Evolutionary conservation across 2,888 invertebrate species (phyloP).

Genomic region (Ypsolopha sequella): DNA sequence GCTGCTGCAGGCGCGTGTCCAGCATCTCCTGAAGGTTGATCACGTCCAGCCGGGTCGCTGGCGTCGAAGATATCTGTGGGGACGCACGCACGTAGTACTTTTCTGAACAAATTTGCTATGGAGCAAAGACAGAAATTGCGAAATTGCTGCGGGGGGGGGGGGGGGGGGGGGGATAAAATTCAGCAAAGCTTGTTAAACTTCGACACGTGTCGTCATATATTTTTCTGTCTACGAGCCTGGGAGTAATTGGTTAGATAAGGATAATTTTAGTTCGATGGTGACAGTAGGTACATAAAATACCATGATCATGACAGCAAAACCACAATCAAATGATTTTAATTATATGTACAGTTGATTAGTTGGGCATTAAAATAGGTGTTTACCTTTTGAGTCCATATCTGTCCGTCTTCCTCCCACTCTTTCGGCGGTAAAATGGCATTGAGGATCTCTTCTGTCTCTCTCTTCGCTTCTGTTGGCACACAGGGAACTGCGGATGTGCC

Average conservation of each 20-base stretch:
- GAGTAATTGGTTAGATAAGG: too few species aligned
- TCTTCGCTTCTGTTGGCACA: slow-evolving; percentile 73
- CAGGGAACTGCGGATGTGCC: slow-evolving; percentile 65
- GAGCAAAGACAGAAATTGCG: too few species aligned
- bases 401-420: slow-evolving; percentile 95
- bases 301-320: background rate
- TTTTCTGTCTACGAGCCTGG: too few species aligned
- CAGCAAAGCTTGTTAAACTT: too few species aligned
- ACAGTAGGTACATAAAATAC: too few species aligned
- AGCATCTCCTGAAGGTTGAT: slow-evolving; percentile 96
- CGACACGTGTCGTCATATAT: too few species aligned
- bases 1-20: slow-evolving; percentile 88
- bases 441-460: slow-evolving; percentile 92
- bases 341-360: too few species aligned
- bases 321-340: background rate
- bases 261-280: too few species aligned
- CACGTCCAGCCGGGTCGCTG: slow-evolving; percentile 95
- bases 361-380: background rate
- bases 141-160: too few species aligned
- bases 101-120: too few species aligned
- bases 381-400: slow-evolving; percentile 90
- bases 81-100: background rate
- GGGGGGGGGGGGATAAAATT: too few species aligned
- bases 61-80: slow-evolving; percentile 89
- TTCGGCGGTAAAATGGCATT: slow-evolving; percentile 94